Evolutionary conservation across 1,140 invertebrate species (phyloP).

Genomic region (Gonatopus flavifemur): DNA sequence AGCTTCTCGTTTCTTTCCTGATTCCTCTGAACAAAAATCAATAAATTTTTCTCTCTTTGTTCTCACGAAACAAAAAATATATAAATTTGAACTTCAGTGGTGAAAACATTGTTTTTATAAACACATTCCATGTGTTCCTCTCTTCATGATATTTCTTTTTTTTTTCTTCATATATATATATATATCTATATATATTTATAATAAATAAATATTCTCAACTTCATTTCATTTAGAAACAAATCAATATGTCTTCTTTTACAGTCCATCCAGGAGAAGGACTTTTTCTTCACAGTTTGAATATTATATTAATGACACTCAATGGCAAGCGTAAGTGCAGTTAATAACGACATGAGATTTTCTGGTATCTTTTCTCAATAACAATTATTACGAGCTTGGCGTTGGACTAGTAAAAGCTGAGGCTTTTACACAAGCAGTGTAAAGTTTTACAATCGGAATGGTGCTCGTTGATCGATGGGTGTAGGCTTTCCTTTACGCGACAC

Average conservation of each 20-base stretch:
- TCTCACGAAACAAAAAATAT: too few species aligned
- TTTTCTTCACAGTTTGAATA: not conserved
- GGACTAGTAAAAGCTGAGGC: too few species aligned
- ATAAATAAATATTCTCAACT: conserved; percentile 2
- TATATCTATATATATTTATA: conserved; percentile 4
- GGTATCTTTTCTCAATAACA: too few species aligned
- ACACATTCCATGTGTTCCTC: not conserved
- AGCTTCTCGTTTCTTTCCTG: too few species aligned
- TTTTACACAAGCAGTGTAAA: not conserved
- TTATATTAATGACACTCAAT: not conserved
- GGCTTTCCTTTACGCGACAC: conserved; percentile 57
- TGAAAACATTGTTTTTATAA: too few species aligned
- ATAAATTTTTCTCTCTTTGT: too few species aligned
- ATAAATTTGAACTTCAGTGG: too few species aligned
- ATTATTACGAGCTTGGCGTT: too few species aligned
- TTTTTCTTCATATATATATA: not conserved
- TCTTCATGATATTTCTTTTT: not conserved
- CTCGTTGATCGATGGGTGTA: conserved; percentile 63
- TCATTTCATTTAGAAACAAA: not conserved
- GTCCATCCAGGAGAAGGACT: too few species aligned
- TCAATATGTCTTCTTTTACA: too few species aligned
- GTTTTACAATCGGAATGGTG: conserved; percentile 67
- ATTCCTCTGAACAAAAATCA: too few species aligned
- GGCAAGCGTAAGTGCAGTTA: not conserved
- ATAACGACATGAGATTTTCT: too few species aligned